Conservation (phyloP, 1,140 invertebrate genomes). For the Drosophila malerkotliana region DNA sequence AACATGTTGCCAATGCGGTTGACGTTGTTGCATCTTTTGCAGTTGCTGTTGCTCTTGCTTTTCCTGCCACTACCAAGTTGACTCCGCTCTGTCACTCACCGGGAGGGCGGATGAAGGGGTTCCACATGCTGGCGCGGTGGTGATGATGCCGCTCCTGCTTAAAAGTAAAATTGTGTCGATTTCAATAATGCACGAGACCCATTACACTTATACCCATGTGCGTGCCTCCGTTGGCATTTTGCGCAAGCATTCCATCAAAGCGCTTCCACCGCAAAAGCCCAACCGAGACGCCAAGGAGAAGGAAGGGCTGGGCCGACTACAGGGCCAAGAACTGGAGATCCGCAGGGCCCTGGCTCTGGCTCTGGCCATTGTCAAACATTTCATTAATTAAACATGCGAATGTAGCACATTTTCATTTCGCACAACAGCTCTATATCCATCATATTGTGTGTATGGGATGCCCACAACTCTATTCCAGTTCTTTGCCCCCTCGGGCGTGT, state of each 20-base stretch:
- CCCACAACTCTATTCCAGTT: slow-evolving; percentile 43
- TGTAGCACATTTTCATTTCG: slow-evolving; percentile 77
- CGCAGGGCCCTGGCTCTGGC: background rate
- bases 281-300: slow-evolving; percentile 12
- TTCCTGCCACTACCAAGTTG: slow-evolving; percentile 5
- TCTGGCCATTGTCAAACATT: slow-evolving; percentile 72
- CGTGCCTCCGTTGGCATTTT: slow-evolving; percentile 69
- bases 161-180: slow-evolving; percentile 83
- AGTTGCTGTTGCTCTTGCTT: slow-evolving; percentile 21
- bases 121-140: slow-evolving; percentile 60
- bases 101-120: slow-evolving; percentile 18
- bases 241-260: slow-evolving; percentile 77
- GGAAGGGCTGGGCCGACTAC: slow-evolving; percentile 10
- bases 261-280: slow-evolving; percentile 63
- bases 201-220: slow-evolving; percentile 71
- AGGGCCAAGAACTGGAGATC: background rate
- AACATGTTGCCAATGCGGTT: slow-evolving; percentile 57
- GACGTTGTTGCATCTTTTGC: slow-evolving; percentile 28
- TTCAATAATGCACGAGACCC: slow-evolving; percentile 80
- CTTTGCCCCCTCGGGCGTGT: slow-evolving; percentile 31
- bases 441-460: slow-evolving; percentile 2
- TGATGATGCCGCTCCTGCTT: slow-evolving; percentile 60
- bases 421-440: slow-evolving; percentile 53
- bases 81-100: slow-evolving; percentile 67
- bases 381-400: slow-evolving; percentile 82